These are phyloP conservation scores for Pagrus major DNA, from an alignment of 2,113 vertebrate genomes.

Conservation along the genomic window DNA sequence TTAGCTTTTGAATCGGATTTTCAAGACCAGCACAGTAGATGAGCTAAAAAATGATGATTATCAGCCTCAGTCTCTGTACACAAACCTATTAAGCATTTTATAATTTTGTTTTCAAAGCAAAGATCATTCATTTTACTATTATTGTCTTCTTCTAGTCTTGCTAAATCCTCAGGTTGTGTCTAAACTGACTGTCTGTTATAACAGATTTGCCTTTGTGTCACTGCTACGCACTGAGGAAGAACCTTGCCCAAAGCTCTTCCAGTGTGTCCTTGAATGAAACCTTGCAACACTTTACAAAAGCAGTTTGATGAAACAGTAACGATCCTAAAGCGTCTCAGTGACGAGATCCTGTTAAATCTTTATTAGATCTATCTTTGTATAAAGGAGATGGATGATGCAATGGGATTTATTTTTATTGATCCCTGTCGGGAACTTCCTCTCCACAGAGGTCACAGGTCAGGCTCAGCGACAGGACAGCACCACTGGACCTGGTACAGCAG, in stretches of 20 bases:
- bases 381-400: slow-evolving; percentile 10
- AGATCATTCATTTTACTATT: neutral
- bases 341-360: neutral
- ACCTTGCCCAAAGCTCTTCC: neutral
- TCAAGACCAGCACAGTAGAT: neutral
- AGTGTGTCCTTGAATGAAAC: slow-evolving; percentile 35
- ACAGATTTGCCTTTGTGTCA: neutral
- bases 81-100: neutral
- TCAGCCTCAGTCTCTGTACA: neutral
- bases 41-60: neutral
- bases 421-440: neutral
- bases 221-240: neutral
- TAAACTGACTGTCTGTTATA: neutral
- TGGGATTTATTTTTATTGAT: slow-evolving; percentile 18
- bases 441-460: slow-evolving; percentile 33
- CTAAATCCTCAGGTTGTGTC: neutral
- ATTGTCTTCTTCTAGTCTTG: neutral
- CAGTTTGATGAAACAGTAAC: slow-evolving; percentile 7
- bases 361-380: slow-evolving; percentile 1
- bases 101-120: neutral
- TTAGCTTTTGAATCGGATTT: neutral
- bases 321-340: neutral
- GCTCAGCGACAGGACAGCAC: slow-evolving; percentile 41
- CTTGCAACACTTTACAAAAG: slow-evolving; percentile 7
- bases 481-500: slow-evolving; percentile 20